A percentile compares a stretch with the other conserved stretches of the same genome.
These are phyloP conservation scores for Syngnathus floridae DNA, from an alignment of 2,113 vertebrate species.

Conservation along the genomic window DNA sequence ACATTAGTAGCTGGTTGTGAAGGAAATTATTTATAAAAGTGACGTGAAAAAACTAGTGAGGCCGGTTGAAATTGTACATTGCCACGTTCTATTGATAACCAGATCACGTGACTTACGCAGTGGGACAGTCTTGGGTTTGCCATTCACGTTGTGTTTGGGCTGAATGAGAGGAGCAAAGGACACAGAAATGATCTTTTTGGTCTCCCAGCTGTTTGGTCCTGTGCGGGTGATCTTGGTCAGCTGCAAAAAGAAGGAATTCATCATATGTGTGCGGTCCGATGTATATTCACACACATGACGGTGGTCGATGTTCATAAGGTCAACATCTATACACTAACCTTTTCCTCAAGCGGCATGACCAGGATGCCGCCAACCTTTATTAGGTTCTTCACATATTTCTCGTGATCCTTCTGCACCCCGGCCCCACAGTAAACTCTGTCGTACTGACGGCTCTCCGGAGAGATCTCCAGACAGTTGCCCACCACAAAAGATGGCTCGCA, in stretches of 20 bases:
- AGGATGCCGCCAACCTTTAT: constrained; percentile 92
- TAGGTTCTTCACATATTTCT: constrained; percentile 93
- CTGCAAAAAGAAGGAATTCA: constrained; percentile 51
- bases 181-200: constrained; percentile 96
- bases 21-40: too few species aligned
- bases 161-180: constrained; percentile 94
- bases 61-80: not conserved
- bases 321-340: constrained; percentile 62
- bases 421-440: constrained; percentile 95
- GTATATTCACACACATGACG: too few species aligned
- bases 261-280: too few species aligned
- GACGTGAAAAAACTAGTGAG: not conserved
- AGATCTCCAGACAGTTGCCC: constrained; percentile 93
- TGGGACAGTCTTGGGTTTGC: constrained; percentile 74
- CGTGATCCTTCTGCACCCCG: constrained; percentile 90
- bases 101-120: constrained; percentile 78
- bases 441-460: constrained; percentile 84
- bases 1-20: too few species aligned
- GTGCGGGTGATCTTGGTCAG: constrained; percentile 93
- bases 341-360: constrained; percentile 95
- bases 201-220: constrained; percentile 87
- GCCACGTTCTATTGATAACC: not conserved
- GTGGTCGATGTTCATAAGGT: not conserved
- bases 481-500: constrained; percentile 91
- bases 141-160: constrained; percentile 77